phyloP scores from a whole-genome alignment of 2,113 vertebrate genomes.

The Hippocampus mohnikei region DNA sequence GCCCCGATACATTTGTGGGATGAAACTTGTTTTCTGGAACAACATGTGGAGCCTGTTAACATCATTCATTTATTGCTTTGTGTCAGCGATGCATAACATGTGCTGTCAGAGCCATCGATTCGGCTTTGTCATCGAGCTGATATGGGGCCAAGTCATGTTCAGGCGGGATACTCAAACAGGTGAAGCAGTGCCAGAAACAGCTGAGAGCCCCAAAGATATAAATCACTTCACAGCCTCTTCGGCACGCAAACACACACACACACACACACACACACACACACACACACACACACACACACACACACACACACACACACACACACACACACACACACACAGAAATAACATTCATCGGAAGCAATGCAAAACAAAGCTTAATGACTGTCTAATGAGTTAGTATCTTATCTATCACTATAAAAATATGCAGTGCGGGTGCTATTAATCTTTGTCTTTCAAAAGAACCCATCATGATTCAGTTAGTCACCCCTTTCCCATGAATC shows the following conservation, averaged over 20 bases:
- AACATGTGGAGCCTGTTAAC: slow-evolving; percentile 53
- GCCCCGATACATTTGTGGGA: slow-evolving; percentile 46
- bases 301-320: too few relatives aligned
- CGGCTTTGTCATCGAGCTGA: slow-evolving; percentile 39
- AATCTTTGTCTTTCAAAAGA: not conserved
- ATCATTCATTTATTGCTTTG: slow-evolving; percentile 39
- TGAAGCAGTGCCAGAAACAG: slow-evolving; percentile 42
- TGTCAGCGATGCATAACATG: slow-evolving; percentile 21
- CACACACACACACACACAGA: not conserved
- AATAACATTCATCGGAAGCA: not conserved
- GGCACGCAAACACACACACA: not conserved
- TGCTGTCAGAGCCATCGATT: slow-evolving; percentile 20
- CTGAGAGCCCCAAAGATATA: slow-evolving; percentile 29
- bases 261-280: too few relatives aligned
- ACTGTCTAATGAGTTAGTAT: slow-evolving; percentile 2
- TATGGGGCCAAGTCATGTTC: slow-evolving; percentile 19
- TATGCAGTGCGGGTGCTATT: not conserved
- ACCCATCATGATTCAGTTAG: not conserved
- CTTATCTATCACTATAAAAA: slow-evolving; percentile 3
- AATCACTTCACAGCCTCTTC: slow-evolving; percentile 16
- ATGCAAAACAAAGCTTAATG: not conserved
- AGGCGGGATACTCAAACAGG: slow-evolving; percentile 40
- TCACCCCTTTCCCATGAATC: not conserved
- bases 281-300: not conserved
- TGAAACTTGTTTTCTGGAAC: slow-evolving; percentile 21